Base-by-base conservation (phyloP, 2,888 invertebrate species). In the Patella depressa region DNA sequence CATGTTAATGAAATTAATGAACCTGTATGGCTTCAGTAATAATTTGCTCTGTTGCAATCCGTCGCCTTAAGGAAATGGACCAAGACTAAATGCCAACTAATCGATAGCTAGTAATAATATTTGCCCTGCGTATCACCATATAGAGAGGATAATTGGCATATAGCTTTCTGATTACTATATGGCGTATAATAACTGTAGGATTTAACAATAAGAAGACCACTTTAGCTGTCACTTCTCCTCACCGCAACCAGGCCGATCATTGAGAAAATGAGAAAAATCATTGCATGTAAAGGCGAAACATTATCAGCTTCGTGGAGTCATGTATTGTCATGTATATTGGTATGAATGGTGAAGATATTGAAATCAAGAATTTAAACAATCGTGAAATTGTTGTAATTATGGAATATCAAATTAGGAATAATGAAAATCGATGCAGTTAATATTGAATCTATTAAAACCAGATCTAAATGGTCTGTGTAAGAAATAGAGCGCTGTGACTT, bases 41-140 rank as follows among this genome's bases (percentile, higher is more conserved):
- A 45, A 45, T 9, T 45, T 45, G 45, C 45, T 45, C 45, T 45
- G 45, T 45, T 45, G 45, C 45, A 45, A 45, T 45, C 45, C 71
- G n/a, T 15, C 71, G 71, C 34, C 29, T 29, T 29, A 65, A 71
- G 71, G 71, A 71, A 71, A n/a, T 15, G 14, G 24, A 29, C 71
- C 34, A 29, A 71, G 34, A 29, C 24, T 24, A 29, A 29, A 29
- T 24, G 29, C 71, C 24, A 71, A 75, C 71, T 71, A 73, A 76
- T 76, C 72, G 76, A 75, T 71, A 54, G n/a, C 55, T 72, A 73
- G 73, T 76, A 76, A 73, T 76, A 76, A 76, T 76, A 76, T 76
- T 76, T 76, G 76, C 76, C 76, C 72, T 76, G 69, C 65, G 53
- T 72, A 76, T 76, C 69, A 72, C 72, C 65, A 57, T 59, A 59